phyloP scores from a whole-genome alignment of 2,113 vertebrate genomes.

The Gila orcuttii region DNA sequence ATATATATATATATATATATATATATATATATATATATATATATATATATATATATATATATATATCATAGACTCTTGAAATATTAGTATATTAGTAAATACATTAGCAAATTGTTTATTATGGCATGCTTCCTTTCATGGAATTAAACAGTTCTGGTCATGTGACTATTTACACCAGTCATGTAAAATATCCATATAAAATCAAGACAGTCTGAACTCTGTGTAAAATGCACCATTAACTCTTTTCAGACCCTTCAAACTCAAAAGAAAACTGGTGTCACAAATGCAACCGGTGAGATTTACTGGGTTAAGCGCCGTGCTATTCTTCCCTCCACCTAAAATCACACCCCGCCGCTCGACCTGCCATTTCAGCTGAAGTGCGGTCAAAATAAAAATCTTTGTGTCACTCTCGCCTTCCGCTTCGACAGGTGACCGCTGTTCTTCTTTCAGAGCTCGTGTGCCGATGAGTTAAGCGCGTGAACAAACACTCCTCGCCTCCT shows the following conservation, averaged over 20 bases:
- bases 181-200: background rate
- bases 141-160: background rate
- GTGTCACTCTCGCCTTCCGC: slow-evolving; percentile 39
- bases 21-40: background rate
- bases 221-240: background rate
- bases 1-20: too few species aligned
- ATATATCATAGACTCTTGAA: background rate
- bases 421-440: slow-evolving; percentile 24
- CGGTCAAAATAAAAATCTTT: slow-evolving; percentile 42
- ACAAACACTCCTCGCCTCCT: background rate
- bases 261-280: background rate
- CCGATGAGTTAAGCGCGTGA: slow-evolving; percentile 12
- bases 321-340: background rate
- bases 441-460: background rate
- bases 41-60: background rate
- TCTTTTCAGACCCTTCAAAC: background rate
- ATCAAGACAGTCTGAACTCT: background rate
- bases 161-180: slow-evolving; percentile 1
- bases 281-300: slow-evolving; percentile 2
- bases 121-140: background rate
- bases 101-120: background rate
- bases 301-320: background rate
- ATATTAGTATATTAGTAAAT: too few species aligned
- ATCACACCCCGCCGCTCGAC: slow-evolving; percentile 3
- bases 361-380: slow-evolving; percentile 45